Percentiles rank a stretch among this genome's conserved stretches.
Evolutionary conservation across 53 echinoderm and acorn worm genomes (phyloP).

Genomic region (Mesocentrotus franciscanus): DNA sequence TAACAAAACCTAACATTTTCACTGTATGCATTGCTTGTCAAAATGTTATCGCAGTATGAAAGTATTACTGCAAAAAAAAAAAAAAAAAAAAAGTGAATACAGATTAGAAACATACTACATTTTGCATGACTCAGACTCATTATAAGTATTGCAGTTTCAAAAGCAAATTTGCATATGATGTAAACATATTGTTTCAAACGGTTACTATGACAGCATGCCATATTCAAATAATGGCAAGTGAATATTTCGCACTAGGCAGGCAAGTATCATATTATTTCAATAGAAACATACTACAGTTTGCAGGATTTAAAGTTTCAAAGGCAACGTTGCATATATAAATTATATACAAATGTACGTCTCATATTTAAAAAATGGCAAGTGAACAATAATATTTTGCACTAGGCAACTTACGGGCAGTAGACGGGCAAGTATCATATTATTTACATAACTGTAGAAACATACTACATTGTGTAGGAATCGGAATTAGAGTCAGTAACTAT

Average conservation of each 20-base stretch:
- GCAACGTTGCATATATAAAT: not conserved
- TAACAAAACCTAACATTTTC: too few relatives aligned
- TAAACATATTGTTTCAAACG: not conserved
- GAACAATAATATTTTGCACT: not conserved
- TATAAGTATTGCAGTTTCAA: not conserved
- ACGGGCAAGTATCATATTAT: not conserved
- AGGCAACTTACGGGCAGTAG: not conserved
- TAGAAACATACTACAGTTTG: not conserved
- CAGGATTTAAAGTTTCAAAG: not conserved
- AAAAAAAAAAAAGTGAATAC: not conserved
- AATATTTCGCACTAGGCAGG: not conserved
- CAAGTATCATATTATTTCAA: not conserved
- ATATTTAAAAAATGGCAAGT: not conserved
- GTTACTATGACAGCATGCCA: constrained; percentile 6
- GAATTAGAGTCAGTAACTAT: too few relatives aligned
- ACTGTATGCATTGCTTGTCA: too few relatives aligned
- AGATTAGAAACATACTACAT: not conserved
- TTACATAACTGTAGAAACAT: constrained; percentile 5
- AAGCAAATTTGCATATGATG: not conserved
- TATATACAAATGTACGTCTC: too few relatives aligned
- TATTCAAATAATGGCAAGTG: constrained; percentile 5
- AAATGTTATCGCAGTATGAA: not conserved
- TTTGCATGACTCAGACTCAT: not conserved
- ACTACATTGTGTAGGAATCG: not conserved
- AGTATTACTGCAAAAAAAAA: too few relatives aligned